Percentiles rank a stretch among this genome's conserved stretches.
Evolutionary conservation across 2,113 vertebrate genomes (phyloP).

Genomic region (Euleptes europaea): DNA sequence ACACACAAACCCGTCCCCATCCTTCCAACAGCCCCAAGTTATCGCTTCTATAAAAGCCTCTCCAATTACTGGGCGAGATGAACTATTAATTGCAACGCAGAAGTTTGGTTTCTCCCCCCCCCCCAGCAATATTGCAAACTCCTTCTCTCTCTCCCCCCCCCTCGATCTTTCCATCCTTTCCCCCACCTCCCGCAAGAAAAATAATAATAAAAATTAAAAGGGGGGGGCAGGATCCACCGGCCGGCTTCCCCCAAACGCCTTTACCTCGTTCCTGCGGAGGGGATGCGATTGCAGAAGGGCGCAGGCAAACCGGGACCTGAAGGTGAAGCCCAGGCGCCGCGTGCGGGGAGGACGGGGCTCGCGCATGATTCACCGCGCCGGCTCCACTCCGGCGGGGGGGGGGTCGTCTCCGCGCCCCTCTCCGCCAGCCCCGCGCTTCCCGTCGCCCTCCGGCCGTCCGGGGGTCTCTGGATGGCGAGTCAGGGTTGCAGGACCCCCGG

Average conservation of each 20-base stretch:
- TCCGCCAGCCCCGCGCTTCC: neutral
- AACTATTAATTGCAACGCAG: conserved; percentile 29
- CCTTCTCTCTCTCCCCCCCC: neutral
- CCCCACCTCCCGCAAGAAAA: neutral
- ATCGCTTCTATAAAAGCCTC: conserved; percentile 47
- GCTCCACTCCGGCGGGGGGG: conserved; percentile 65
- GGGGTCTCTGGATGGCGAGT: neutral
- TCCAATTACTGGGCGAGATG: conserved; percentile 36
- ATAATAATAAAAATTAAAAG: no score
- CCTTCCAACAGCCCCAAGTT: conserved; percentile 60
- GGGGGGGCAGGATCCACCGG: neutral
- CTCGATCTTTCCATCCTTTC: neutral
- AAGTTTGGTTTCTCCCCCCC: conserved; percentile 39
- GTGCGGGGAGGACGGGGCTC: conserved; percentile 72
- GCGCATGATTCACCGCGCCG: conserved; percentile 82
- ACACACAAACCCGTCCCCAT: conserved; percentile 35
- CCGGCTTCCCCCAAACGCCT: conserved; percentile 23
- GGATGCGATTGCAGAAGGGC: conserved; percentile 58
- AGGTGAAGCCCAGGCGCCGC: conserved; percentile 83
- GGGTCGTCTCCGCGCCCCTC: conserved; percentile 11
- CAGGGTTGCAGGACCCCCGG: no score
- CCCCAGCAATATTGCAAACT: conserved; percentile 11
- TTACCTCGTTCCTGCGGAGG: conserved; percentile 66
- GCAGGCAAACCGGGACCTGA: conserved; percentile 73
- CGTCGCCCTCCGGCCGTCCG: neutral